Conservation (phyloP, 2,797 vertebrate genomes). For the Sebastiscus albofasciatus region DNA sequence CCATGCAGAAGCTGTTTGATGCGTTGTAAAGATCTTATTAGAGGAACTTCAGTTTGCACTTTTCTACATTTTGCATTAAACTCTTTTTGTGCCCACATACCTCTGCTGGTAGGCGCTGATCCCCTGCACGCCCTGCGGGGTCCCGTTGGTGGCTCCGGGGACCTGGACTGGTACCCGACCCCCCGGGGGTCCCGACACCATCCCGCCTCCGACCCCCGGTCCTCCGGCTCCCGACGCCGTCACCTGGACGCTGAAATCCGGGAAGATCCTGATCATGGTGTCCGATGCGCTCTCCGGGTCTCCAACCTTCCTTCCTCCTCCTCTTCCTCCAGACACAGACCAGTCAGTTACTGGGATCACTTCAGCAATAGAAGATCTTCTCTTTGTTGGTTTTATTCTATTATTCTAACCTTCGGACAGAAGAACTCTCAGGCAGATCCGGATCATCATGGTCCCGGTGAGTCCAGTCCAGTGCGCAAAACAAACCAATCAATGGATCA, state of each 20-base stretch:
- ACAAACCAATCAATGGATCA: slow-evolving; percentile 21
- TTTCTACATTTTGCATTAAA: not conserved
- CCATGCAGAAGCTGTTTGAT: accelerated
- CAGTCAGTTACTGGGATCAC: slow-evolving; percentile 12
- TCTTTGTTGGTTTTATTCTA: not conserved
- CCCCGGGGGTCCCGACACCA: slow-evolving; percentile 87
- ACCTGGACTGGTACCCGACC: slow-evolving; percentile 79
- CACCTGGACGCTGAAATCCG: slow-evolving; percentile 99
- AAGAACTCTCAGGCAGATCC: slow-evolving; percentile 49
- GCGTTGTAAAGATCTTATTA: not conserved
- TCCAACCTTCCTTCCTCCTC: slow-evolving; percentile 3
- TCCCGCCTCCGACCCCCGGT: slow-evolving; percentile 73
- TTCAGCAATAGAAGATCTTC: not conserved
- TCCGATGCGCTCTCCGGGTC: slow-evolving; percentile 35
- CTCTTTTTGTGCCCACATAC: slow-evolving; percentile 81
- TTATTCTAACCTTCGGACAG: slow-evolving; percentile 22
- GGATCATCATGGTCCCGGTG: slow-evolving; percentile 46
- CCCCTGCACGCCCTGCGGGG: slow-evolving; percentile 93
- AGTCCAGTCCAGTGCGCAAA: not conserved
- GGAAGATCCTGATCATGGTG: slow-evolving; percentile 89
- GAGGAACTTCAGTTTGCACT: not conserved
- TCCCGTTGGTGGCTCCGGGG: slow-evolving; percentile 89
- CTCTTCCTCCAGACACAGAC: not conserved
- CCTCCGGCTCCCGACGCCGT: slow-evolving; percentile 90
- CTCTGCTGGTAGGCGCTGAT: slow-evolving; percentile 96